Percentiles rank a stretch among this genome's conserved stretches.
These are phyloP conservation scores for Zaprionus lachaisei DNA, from an alignment of 1,140 invertebrate species.

Conservation along the genomic window DNA sequence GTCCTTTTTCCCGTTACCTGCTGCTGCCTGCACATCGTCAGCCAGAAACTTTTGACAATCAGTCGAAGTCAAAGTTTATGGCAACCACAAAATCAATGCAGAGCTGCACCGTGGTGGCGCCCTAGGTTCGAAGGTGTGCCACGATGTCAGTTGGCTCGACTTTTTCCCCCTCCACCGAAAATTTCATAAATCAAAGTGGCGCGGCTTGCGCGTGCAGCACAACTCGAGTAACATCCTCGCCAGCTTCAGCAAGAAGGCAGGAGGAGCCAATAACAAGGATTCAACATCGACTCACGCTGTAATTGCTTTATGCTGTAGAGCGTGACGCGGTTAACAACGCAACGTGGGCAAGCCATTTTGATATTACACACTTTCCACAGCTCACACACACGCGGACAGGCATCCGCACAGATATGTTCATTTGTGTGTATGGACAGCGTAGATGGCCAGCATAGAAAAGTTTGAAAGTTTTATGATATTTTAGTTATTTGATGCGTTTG, in stretches of 20 bases:
- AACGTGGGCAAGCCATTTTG: conserved; percentile 72
- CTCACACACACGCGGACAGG: background rate
- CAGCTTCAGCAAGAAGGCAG: conserved; percentile 8
- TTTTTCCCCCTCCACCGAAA: conserved; percentile 25
- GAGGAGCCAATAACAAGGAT: conserved; percentile 38
- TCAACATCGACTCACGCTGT: conserved; percentile 65
- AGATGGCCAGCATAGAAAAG: conserved; percentile 51
- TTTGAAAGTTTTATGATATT: conserved; percentile 78
- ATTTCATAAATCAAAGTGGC: conserved; percentile 77
- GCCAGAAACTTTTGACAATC: conserved; percentile 32
- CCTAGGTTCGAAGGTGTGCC: conserved; percentile 6
- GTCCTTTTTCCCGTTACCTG: background rate
- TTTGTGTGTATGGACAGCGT: background rate
- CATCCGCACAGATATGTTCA: background rate
- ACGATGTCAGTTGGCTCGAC: conserved; percentile 16
- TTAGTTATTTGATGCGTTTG: conserved; percentile 63
- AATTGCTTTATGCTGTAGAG: conserved; percentile 78
- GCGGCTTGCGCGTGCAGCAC: conserved; percentile 28
- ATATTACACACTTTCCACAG: conserved; percentile 48
- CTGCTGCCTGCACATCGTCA: conserved; percentile 8
- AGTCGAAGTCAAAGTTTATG: conserved; percentile 46
- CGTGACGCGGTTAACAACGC: conserved; percentile 78
- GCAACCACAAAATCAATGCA: conserved; percentile 46
- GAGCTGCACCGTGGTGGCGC: background rate
- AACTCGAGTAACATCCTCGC: conserved; percentile 31